These are phyloP conservation scores for Gracilinanus agilis DNA, from an alignment of 2,113 vertebrate species.

Conservation along the genomic window DNA sequence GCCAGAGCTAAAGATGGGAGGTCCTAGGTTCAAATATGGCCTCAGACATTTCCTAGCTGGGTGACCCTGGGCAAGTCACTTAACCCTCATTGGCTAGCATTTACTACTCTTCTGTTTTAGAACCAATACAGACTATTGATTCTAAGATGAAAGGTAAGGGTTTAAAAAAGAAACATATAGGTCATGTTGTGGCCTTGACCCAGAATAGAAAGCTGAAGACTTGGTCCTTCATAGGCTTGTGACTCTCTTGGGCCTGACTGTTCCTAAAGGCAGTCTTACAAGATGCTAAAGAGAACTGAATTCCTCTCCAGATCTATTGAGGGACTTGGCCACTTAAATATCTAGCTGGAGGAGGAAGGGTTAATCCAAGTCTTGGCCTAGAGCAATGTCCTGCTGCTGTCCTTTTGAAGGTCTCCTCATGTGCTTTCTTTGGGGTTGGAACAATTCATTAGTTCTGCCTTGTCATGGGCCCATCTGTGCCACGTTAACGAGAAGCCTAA, in stretches of 20 bases:
- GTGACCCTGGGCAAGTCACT: too few species aligned
- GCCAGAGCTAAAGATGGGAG: too few species aligned
- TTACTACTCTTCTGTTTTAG: too few species aligned
- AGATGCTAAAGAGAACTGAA: background rate
- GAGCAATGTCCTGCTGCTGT: background rate
- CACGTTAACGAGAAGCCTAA: too few species aligned
- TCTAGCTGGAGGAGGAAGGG: background rate
- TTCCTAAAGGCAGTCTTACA: background rate
- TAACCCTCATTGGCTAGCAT: too few species aligned
- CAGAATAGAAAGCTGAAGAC: background rate
- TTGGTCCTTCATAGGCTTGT: background rate
- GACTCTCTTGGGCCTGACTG: background rate
- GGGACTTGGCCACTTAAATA: rapidly evolving
- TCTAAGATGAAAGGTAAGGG: too few species aligned
- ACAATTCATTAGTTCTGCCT: background rate
- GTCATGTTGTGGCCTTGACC: background rate
- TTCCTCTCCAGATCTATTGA: background rate
- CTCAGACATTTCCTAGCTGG: too few species aligned
- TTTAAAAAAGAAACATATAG: too few species aligned
- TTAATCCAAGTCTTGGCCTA: background rate
- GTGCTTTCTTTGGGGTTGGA: background rate
- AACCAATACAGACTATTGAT: too few species aligned
- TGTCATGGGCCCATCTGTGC: background rate
- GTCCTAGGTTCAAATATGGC: too few species aligned
- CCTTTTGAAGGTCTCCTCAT: rapidly evolving